Evolutionary conservation across 2,888 invertebrate genomes (phyloP), one percentile per base, ranked within the genome.

Genomic region (Perdita meconis): DNA sequence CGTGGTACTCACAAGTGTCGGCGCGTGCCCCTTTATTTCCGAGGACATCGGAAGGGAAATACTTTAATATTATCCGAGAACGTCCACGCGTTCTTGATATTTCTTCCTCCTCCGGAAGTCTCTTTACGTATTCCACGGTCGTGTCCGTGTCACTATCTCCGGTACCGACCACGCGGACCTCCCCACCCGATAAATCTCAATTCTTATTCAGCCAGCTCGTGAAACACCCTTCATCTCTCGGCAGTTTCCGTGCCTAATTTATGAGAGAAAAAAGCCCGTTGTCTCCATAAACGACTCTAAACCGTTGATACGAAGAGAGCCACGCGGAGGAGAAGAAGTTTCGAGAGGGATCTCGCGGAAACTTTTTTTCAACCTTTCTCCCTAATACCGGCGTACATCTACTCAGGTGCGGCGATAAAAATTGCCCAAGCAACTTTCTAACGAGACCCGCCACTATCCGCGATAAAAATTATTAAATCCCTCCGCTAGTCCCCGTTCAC

Each of bases 391-490:
- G 12, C 16, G 12, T 24, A n/a, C 34, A 42, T 6, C 55, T 36
- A 36, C 4, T 8, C 19, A 10, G 5, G 10, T n/a, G 19, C 0
- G 13, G 5, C 24, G 53, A 72, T 59, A 53, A 65, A 34, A 72
- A 53, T 60, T 64, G 24, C 47, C 16, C 30, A 10, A n/a, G 47
- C 36, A 60, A 74, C 53, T 64, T 65, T 53, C 16, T 55, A 59
- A 59, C 74, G 53, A 60, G 59, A 56, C 36, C 22, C 5, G 1
- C 1, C 6, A 19, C 26, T 16, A 51, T 5, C 12, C 36, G 30
- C n/a, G 59, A 59, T 75, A 53, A 73, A 71, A 74, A 65, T 75
- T 16, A 75, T 73, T 60, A 75, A 65, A 75, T n/a, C 24, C 53
- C 4, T 12, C 8, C 34, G 8, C 8, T 6, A 1, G 19, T 10